Base-by-base conservation (phyloP, 2,888 invertebrate species). In the Chrysodeixis includens region DNA sequence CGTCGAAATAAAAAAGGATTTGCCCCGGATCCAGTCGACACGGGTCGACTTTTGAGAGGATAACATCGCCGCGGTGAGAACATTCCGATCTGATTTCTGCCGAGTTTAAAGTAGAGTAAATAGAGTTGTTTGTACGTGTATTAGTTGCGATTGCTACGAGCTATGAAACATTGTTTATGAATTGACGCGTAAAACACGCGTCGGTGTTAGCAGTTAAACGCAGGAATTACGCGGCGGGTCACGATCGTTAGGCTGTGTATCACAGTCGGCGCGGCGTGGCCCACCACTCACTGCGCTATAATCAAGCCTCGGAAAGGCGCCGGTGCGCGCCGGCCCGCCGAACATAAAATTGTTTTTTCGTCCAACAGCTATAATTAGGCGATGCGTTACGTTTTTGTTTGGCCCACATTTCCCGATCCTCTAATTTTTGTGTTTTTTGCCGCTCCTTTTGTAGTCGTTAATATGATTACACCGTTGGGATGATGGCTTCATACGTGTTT, bases 401-500 rank as follows among this genome's bases (percentile, higher is more conserved):
- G 94, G 93, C 93, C 94, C 94, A 95, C 94, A 94, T 94, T 93
- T 94, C 92, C 92, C 93, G 93, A 94, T 94, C 94, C 94, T 93
- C 94, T 94, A 94, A 94, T 94, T 95, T 95, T 92, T 92, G 86
- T 88, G 88, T 93, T 94, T 95, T 95, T 94, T 93, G 92, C 92
- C 91, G 91, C 89, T 91, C 90, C 94, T 94, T 95, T 94, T 94
- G 94, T 94, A 94, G 94, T 94, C 94, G 95, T 95, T 95, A 94
- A 95, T 94, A 94, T 94, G 95, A 95, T 95, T 95, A 95, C 93
- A 94, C 92, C 93, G 92, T 93, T 91, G 90, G 92, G 94, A 93
- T 94, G 95, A 94, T 94, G 93, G 94, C 95, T 95, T 94, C 94
- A 94, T 95, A 94, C 95, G 93, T 94, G 94, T 94, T 94, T 94